Conservation (phyloP, 2,888 invertebrate species). For the Plusia festucae region DNA sequence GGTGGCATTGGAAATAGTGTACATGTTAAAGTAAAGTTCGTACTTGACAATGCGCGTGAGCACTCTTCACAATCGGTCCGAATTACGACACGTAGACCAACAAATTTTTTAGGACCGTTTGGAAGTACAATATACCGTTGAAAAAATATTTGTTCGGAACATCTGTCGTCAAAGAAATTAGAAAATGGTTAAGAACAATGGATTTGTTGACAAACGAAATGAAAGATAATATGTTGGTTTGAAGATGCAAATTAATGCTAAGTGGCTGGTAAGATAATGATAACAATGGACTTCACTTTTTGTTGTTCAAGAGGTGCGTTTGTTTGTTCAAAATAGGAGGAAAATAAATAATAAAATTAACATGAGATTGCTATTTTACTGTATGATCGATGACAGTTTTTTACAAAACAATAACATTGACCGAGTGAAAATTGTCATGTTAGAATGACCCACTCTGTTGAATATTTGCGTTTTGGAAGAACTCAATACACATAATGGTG, state of each 20-base stretch:
- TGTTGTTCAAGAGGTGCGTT: conserved; percentile 9
- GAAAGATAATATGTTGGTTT: conserved; percentile 46
- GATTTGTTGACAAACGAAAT: conserved; percentile 41
- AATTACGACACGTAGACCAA: conserved; percentile 74
- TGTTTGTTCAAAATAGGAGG: not conserved
- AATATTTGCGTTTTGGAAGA: not conserved
- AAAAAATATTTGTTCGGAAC: conserved; percentile 53
- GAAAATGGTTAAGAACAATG: conserved; percentile 57
- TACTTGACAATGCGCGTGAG: conserved; percentile 65
- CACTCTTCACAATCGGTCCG: conserved; percentile 72
- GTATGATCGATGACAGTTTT: not conserved
- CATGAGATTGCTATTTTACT: not conserved
- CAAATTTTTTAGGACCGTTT: conserved; percentile 56
- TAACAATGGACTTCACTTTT: conserved; percentile 18
- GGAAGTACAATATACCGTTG: conserved; percentile 54
- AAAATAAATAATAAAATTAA: not conserved
- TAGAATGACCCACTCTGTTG: not conserved
- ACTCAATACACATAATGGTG: not conserved
- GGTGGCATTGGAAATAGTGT: conserved; percentile 54
- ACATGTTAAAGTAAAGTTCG: conserved; percentile 59
- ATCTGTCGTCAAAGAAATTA: conserved; percentile 57
- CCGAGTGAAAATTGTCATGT: not conserved
- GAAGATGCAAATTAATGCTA: conserved; percentile 50
- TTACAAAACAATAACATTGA: not conserved
- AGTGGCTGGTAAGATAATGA: conserved; percentile 35